Conservation (phyloP, 1,140 invertebrate species). For the Meloidogyne exigua region DNA sequence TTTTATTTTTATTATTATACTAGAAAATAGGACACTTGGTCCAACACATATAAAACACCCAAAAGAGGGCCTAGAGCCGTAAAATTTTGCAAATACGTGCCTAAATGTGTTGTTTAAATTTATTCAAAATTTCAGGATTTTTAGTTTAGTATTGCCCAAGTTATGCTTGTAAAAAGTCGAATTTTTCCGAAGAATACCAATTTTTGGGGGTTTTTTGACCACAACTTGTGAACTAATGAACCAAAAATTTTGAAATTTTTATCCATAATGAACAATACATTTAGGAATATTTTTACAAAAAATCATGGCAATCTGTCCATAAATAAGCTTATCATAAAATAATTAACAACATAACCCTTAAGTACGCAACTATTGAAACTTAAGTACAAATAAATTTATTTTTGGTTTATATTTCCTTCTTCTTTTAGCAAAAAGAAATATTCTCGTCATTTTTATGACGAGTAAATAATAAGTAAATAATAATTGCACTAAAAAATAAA, state of each 20-base stretch:
- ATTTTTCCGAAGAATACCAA: no score
- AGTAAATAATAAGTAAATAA: not conserved
- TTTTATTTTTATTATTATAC: no score
- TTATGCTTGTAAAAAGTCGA: not conserved
- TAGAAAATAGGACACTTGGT: not conserved
- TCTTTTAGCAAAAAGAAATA: not conserved
- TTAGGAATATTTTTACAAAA: not conserved
- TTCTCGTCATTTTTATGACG: not conserved
- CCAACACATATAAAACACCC: not conserved
- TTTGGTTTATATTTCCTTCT: not conserved
- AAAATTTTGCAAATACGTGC: not conserved
- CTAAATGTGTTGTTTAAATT: not conserved
- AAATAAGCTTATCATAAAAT: not conserved
- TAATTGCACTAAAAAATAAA: not conserved
- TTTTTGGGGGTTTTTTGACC: not conserved
- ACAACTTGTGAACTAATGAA: not conserved
- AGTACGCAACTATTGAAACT: no score
- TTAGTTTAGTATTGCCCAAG: not conserved
- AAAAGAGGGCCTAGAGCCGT: not conserved
- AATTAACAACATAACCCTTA: not conserved
- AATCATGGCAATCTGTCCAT: not conserved
- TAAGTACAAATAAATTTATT: not conserved
- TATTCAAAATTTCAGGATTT: not conserved
- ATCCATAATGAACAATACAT: not conserved
- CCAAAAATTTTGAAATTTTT: not conserved